These are phyloP conservation scores for Triplophysa tibetana DNA, from an alignment of 2,113 vertebrate genomes.

Conservation along the genomic window DNA sequence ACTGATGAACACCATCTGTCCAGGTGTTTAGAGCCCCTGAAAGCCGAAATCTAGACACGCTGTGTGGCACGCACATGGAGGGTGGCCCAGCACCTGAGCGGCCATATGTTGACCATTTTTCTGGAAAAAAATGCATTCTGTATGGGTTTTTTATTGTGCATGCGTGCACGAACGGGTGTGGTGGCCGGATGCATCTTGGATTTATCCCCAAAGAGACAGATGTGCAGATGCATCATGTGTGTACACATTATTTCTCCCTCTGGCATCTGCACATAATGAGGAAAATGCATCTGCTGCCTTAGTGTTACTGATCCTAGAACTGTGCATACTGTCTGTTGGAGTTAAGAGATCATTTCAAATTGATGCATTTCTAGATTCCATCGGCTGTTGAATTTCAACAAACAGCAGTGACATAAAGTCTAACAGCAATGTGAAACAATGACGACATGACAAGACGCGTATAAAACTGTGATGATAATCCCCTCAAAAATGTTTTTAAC, in stretches of 20 bases:
- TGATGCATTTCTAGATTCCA: neutral
- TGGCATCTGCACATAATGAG: conserved; percentile 38
- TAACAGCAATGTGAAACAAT: too few species aligned
- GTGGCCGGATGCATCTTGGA: conserved; percentile 62
- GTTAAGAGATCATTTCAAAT: too few species aligned
- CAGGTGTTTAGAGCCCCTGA: conserved; percentile 44
- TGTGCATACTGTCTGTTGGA: conserved; percentile 8
- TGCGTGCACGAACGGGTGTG: conserved; percentile 31
- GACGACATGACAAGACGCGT: too few species aligned
- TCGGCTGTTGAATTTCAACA: neutral
- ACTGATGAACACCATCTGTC: conserved; percentile 27
- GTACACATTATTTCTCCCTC: conserved; percentile 4
- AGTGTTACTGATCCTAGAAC: conserved; percentile 38
- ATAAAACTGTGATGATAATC: too few species aligned
- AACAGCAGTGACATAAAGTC: too few species aligned
- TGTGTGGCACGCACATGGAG: conserved; percentile 7
- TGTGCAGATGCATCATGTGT: conserved; percentile 55
- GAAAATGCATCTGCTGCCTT: conserved; percentile 38
- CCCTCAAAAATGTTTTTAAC: too few species aligned
- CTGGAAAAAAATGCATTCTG: conserved; percentile 14
- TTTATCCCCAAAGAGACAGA: conserved; percentile 64
- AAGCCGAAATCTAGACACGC: conserved; percentile 34
- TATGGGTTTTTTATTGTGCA: conserved; percentile 3
- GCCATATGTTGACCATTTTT: conserved; percentile 2
- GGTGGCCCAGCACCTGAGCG: conserved; percentile 26